Base-by-base conservation (phyloP, 2,888 invertebrate species). In the Chymomyza fuscimana region DNA sequence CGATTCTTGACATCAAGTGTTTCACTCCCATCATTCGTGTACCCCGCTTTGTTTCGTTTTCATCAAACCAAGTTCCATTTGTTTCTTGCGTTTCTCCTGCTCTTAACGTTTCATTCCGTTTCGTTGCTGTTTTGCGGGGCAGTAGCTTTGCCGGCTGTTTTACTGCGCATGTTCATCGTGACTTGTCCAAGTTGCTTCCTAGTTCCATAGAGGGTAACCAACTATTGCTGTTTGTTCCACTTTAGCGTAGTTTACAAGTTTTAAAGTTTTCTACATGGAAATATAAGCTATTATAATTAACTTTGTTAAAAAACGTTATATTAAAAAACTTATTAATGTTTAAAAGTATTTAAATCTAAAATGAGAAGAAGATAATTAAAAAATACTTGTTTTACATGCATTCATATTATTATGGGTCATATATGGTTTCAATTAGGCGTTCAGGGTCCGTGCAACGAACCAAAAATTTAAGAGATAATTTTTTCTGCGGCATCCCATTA, bases 111-210 rank as follows among this genome's bases (percentile, higher is more conserved):
- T 68, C 65, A 60, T 59, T 66, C 51, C 66, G 16, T 62, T 36
- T 69, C 56, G 5, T 54, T 64, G 51, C 68, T 12, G 40, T 46
- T 2, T 0, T 46, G 10, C 40, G 40, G 32, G 32, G 32, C 32
- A 64, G 51, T 51, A 1, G 36, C 12, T 29, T 58, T 62, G 69
- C 75, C 71, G 79, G 77, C 63, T 67, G 9, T 15, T 19, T 4
- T 15, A 6, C 50, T 79, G 79, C 79, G 79, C 79, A 79, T 67
- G 79, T 70, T 77, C 15, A 12, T 75, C 62, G 63, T 61, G 36
- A 36, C 40, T 40, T 69, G n/a, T 29, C 51, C 61, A 40, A 65
- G 65, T 72, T 72, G 67, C 56, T 58, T 16, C 36, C 54, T 1
- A 19, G 62, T 54, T 66, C 9, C 29, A n/a, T 29, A 25, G 5